A percentile compares a stretch with the other conserved stretches of the same genome.
These are phyloP conservation scores for Coleophora flavipennella DNA, from an alignment of 2,888 invertebrate genomes.

Conservation along the genomic window DNA sequence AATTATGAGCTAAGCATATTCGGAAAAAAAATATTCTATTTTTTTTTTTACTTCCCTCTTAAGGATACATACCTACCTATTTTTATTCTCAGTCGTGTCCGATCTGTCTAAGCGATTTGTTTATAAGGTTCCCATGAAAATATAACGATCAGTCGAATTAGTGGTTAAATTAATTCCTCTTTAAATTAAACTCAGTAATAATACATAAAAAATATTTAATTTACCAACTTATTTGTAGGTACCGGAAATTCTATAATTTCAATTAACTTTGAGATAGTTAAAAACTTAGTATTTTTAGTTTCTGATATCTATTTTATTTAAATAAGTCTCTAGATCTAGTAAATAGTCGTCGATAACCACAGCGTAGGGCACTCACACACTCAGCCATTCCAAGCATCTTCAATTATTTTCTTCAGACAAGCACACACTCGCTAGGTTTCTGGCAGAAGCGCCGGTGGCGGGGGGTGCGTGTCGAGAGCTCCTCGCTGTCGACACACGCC, in stretches of 20 bases:
- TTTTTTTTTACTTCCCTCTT: no score
- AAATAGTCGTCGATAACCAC: conserved; percentile 43
- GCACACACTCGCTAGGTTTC: conserved; percentile 16
- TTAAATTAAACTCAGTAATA: conserved; percentile 24
- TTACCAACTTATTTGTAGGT: conserved; percentile 45
- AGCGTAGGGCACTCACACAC: no score
- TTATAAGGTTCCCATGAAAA: no score
- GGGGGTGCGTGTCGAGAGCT: conserved; percentile 61
- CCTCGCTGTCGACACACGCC: conserved; percentile 59
- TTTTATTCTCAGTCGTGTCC: no score
- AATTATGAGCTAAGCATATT: no score
- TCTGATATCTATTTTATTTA: conserved; percentile 44
- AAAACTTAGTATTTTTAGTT: conserved; percentile 58
- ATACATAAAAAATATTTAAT: conserved; percentile 51
- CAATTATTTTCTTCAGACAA: conserved; percentile 22
- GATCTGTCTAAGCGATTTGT: no score
- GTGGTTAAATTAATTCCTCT: no score
- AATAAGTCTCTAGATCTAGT: conserved; percentile 66
- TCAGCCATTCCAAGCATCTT: no score
- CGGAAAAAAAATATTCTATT: no score
- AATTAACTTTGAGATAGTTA: conserved; percentile 57
- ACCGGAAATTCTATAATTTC: conserved; percentile 71
- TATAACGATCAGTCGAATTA: no score
- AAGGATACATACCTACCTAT: no score
- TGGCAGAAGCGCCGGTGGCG: conserved; percentile 30